Base-by-base conservation (phyloP, 1,140 invertebrate genomes). In the Macrobrachium nipponense region DNA sequence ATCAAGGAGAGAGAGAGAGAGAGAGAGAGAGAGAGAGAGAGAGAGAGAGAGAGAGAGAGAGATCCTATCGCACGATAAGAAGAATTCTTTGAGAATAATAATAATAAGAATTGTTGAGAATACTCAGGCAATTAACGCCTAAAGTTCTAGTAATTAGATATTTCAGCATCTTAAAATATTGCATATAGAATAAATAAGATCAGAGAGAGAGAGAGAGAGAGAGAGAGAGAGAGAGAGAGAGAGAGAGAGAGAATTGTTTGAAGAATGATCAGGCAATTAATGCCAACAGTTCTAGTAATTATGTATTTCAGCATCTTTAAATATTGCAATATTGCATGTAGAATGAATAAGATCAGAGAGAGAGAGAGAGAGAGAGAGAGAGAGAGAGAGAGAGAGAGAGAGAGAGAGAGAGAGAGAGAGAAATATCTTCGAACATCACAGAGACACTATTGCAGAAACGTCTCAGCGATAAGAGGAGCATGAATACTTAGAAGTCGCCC, bases 321-420 rank as follows among this genome's bases (percentile, higher is more conserved):
- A n/a, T 0, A 15, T 20, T 43, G 7, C 43, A 59, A n/a, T n/a
- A n/a, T n/a, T n/a, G n/a, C n/a, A n/a, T n/a, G n/a, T n/a, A n/a
- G n/a, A 64, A 43, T 44, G 64, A 80, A 20, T 17, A 80, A 80
- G n/a, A 27, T 18, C 27, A 36, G 18, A 62, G 64, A 80, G 79
- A 23, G 61, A 80, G n/a, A n/a, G n/a, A n/a, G n/a, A n/a, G n/a
- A n/a, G n/a, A n/a, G n/a, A n/a, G n/a, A n/a, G n/a, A n/a, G n/a
- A n/a, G n/a, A n/a, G n/a, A n/a, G n/a, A n/a, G n/a, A n/a, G n/a
- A n/a, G n/a, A n/a, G n/a, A n/a, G n/a, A n/a, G n/a, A n/a, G n/a
- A n/a, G n/a, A n/a, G 62, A 80, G 62, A 80, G 7, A 20, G 43
- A 64, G 61, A 59, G 44, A 59, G 18, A 66, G 27, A 5, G 23